Base-by-base conservation (phyloP, 1,140 invertebrate species). In the Eriocheir sinensis region DNA sequence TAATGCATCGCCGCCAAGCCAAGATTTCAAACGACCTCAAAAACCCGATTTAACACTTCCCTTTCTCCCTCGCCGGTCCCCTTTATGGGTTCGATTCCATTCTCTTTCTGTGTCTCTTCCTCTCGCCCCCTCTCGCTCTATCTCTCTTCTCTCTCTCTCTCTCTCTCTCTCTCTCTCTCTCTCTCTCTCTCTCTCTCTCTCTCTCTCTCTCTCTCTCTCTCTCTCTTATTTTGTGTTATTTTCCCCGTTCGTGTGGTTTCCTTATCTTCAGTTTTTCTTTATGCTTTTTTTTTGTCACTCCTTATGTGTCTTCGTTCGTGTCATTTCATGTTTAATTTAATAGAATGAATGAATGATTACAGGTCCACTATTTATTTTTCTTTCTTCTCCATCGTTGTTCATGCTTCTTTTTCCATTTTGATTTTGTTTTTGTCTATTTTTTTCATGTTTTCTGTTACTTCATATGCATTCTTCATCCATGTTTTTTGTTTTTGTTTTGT, bases 101-200 rank as follows among this genome's bases (percentile, higher is more conserved):
- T 15, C 44, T 48, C 44, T 48, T 15, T 48, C 44, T 48, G 4
- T 48, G 4, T 48, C 44, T 48, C 44, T 48, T 15, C 15, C 44
- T 48, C 44, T 48, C 44, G 4, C 44, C 15, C 44, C 15, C 44
- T 48, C 44, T 15, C 15, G 4, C 15, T 15, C 15, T 15, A 8
- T 15, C 15, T 15, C 44, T 48, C 21, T 21, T 60, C 53, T 60
- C 53, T 60, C 53, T 60, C 53, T 60, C 53, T 60, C 53, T 60
- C 53, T 60, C 53, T 60, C 53, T 60, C 53, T 72, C 60, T n/a
- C n/a, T 48, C 60, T 72, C 60, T 72, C 60, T 72, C 60, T 72
- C 60, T 48, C 44, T 48, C 15, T 15, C 15, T 15, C 15, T 15
- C 15, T 15, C 15, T 48, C 44, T 48, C 44, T 48, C 44, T 48